A percentile compares a stretch with the other conserved stretches of the same genome.
Evolutionary conservation across 1,140 invertebrate species (phyloP).

Genomic region (Lethocerus indicus): DNA sequence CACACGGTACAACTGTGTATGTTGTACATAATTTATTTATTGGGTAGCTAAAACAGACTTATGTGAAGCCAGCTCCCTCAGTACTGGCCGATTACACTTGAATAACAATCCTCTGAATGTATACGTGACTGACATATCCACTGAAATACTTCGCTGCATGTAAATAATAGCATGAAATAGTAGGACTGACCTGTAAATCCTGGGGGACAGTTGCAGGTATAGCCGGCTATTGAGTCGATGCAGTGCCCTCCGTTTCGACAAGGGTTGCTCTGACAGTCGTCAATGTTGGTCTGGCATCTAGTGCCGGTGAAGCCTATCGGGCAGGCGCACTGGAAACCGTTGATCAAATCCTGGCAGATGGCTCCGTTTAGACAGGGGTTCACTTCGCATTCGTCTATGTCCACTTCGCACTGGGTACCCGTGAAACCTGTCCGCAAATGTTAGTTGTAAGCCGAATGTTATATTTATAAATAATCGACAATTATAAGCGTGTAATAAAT

Average conservation of each 20-base stretch:
- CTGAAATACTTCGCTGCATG: too few relatives aligned
- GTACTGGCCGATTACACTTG: too few relatives aligned
- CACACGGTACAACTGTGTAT: too few relatives aligned
- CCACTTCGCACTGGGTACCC: constrained; percentile 78
- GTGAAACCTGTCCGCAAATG: constrained; percentile 78
- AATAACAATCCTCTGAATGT: too few relatives aligned
- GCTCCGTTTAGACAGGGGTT: constrained; percentile 78
- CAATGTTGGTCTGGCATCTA: constrained; percentile 76
- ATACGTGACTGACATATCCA: too few relatives aligned
- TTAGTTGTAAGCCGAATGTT: too few relatives aligned
- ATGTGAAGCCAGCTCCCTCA: too few relatives aligned
- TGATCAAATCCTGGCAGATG: constrained; percentile 69
- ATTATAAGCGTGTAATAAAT: too few relatives aligned
- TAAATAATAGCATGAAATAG: neutral
- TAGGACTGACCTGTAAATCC: constrained; percentile 57
- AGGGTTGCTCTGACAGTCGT: constrained; percentile 72
- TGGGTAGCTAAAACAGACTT: too few relatives aligned
- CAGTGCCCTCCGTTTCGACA: constrained; percentile 76
- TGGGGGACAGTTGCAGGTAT: constrained; percentile 66
- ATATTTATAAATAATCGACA: too few relatives aligned
- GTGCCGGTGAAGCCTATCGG: constrained; percentile 70
- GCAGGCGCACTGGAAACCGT: constrained; percentile 71
- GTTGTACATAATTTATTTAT: too few relatives aligned
- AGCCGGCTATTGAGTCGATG: constrained; percentile 68
- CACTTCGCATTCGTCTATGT: constrained; percentile 78